Base-by-base conservation (phyloP, 2,113 vertebrate genomes). In the Verasper variegatus region DNA sequence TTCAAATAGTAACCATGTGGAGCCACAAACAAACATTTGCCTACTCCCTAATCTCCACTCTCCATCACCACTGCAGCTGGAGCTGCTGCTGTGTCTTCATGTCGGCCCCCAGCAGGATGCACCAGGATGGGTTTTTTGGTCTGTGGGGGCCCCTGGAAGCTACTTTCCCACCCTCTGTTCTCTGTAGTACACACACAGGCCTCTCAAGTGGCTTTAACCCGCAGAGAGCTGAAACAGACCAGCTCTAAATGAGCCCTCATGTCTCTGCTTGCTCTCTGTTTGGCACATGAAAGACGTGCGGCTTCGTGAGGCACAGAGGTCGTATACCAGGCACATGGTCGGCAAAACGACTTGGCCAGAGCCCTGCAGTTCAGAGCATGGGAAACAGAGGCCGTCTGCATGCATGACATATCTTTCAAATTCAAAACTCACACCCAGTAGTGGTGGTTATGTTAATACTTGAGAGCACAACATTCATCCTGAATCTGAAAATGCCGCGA, bases 201-300 rank as follows among this genome's bases (percentile, higher is more conserved):
- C 76, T 89, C 86, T 92, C 62, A 89, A 89, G 86, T 88, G 89
- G 89, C 78, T 91, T 77, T 10, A 68, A 13, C 68, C 89, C 88
- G 23, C 89, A 86, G 83, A 85, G 71, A 65, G 76, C 86, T 65
- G 81, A 65, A 78, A 23, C 84, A 63, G 73, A 73, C 82, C 70
- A 60, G 77, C 65, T 86, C 81, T 74, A 80, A 91, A 87, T 78
- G 52, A 91, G 83, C 81, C 79, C 86, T 85, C 78, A 47, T 85
- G 89, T 71, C 70, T 80, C 75, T 65, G 85, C 86, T 80, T 67
- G 88, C 80, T 80, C 86, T 57, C 66, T 5, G 45, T 67, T 80
- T 80, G 78, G 81, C 77, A 85, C 72, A 89, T 88, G 79, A 89
- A 92, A 89, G 89, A 75, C 59, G 18, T 84, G 87, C 31, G 87